Evolutionary conservation across 2,888 invertebrate species (phyloP), one percentile per base, ranked within the genome.

Genomic region (Octonoba sinensis): DNA sequence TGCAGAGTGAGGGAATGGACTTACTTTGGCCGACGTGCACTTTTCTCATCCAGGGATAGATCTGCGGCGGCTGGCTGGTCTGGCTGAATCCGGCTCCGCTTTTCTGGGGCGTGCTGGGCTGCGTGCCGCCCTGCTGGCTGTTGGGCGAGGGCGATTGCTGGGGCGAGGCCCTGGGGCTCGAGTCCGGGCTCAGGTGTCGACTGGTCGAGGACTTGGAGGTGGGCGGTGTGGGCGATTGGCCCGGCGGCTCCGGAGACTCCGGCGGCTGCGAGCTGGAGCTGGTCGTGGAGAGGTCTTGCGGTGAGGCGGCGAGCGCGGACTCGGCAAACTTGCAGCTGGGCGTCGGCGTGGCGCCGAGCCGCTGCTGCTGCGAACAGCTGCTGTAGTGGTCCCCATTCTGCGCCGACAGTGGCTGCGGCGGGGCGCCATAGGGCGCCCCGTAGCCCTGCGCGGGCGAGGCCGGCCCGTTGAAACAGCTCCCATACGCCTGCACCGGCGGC

Each of bases 1-100:
- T n/a, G n/a, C n/a, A n/a, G 36, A 36, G 6, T 3, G 36, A 36
- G 8, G 3, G 36, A 36, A 3, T 12, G 66, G 64, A 95, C 96
- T 96, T 92, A 97, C 97, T 97, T 92, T 94, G 94, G 88, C 97
- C 97, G 89, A 97, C 93, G 90, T 98, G 98, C 89, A 97, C 97
- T 91, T 97, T 92, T 90, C 97, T 96, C 98, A 98, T 98, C 98
- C 98, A 98, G 36, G 97, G 97, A 90, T 97, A 98, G 88, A 98
- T 97, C 90, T 97, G 97, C 85, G 97, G 96, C 83, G 96, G 95
- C 73, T 91, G 91, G 60, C 74, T 57, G 36, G 36, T 36, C 36
- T 36, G 36, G 83, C 96, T 95, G 75, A 91, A 91, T 59, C 70
- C 20, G 86, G 90, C 88, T 86, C 82, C 84, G 44, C 69, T 72